These are phyloP conservation scores for Gnatocerus cornutus DNA, from an alignment of 2,888 invertebrate species.

Conservation along the genomic window DNA sequence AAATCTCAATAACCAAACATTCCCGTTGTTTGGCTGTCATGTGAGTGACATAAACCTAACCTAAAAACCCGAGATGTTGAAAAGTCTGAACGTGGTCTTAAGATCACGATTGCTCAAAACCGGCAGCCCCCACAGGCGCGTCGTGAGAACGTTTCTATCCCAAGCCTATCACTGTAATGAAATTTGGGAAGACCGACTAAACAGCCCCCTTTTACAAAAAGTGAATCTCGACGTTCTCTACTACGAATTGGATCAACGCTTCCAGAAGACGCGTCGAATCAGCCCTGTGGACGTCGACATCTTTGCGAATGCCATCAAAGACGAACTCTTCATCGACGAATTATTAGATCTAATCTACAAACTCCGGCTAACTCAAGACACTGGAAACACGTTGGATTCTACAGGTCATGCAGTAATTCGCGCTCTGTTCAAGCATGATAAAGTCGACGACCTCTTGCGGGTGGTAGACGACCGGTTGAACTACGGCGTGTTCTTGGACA, in stretches of 20 bases:
- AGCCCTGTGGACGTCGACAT: conserved; percentile 89
- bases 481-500: conserved; percentile 94
- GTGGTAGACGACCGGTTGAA: conserved; percentile 87
- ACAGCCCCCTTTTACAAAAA: conserved; percentile 75
- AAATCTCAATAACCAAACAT: too few relatives aligned
- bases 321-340: conserved; percentile 79
- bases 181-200: conserved; percentile 79
- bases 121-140: not conserved
- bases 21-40: too few relatives aligned
- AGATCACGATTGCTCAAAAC: not conserved
- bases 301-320: conserved; percentile 80
- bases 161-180: conserved; percentile 82
- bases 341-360: conserved; percentile 82
- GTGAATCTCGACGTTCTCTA: conserved; percentile 81
- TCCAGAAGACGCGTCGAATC: conserved; percentile 76
- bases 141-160: conserved; percentile 78
- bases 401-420: conserved; percentile 88
- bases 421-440: conserved; percentile 73
- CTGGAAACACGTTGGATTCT: conserved; percentile 82
- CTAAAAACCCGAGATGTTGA: conserved; percentile 17
- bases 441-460: conserved; percentile 78
- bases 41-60: too few relatives aligned
- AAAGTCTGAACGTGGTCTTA: not conserved
- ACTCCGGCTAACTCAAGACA: conserved; percentile 82
- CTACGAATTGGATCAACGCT: conserved; percentile 80